These are phyloP conservation scores for Chascanopsetta lugubris DNA, from an alignment of 2,113 vertebrate species.

Conservation along the genomic window DNA sequence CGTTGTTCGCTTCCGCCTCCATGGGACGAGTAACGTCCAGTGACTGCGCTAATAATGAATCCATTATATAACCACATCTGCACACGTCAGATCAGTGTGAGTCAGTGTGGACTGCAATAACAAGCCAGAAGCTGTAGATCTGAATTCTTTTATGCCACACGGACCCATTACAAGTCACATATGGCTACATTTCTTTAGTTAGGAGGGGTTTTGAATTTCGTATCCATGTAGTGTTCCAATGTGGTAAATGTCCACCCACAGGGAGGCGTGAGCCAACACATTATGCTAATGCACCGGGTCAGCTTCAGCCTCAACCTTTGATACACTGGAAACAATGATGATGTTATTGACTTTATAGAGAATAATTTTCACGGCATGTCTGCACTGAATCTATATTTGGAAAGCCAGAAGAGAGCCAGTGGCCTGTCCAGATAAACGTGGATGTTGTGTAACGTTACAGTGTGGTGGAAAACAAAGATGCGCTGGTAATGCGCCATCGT, in stretches of 20 bases:
- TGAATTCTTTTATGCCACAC: conserved; percentile 6
- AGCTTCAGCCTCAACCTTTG: conserved; percentile 20
- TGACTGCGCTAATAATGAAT: no score
- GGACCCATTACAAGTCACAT: neutral
- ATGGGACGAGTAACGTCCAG: neutral
- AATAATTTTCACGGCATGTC: conserved; percentile 23
- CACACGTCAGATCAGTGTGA: neutral
- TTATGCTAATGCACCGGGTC: conserved; percentile 51
- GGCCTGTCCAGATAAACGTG: conserved; percentile 22
- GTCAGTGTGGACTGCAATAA: conserved; percentile 4
- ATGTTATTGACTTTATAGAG: conserved; percentile 32
- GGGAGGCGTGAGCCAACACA: conserved; percentile 8
- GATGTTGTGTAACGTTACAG: conserved; percentile 8
- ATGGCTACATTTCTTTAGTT: conserved; percentile 13
- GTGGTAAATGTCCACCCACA: conserved; percentile 9
- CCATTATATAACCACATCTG: conserved; percentile 45
- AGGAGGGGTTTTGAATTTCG: no score
- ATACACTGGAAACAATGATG: conserved; percentile 34
- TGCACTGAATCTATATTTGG: conserved; percentile 46
- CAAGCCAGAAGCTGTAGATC: conserved; percentile 25
- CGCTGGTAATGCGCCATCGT: no score
- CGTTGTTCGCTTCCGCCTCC: conserved; percentile 8
- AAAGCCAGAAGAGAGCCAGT: conserved; percentile 16
- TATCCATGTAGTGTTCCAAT: neutral
- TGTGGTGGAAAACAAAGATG: neutral